Base-by-base conservation (phyloP, 2,888 invertebrate species). In the Acleris cristana region DNA sequence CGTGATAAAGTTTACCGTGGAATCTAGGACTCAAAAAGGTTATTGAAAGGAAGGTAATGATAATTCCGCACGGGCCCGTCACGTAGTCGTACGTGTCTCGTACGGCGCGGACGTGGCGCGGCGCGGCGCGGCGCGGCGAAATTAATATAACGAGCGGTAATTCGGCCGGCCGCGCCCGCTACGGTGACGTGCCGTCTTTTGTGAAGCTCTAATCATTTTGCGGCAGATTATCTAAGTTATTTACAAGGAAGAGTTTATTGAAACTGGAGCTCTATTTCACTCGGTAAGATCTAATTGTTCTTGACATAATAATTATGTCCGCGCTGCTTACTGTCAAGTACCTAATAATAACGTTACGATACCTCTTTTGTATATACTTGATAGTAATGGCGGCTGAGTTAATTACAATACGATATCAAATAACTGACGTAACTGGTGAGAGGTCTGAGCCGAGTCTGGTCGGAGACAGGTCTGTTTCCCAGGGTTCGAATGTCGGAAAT, bases 31-130 rank as follows among this genome's bases (percentile, higher is more conserved):
- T 65, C 65, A 61, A 60, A 61, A 58, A 18, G 44, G 21, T n/a
- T 60, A 55, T 65, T 61, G 65, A 65, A 65, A 65, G n/a, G 65
- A 55, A 19, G 21, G 55, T 65, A 65, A 65, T 60, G 60, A 65
- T 61, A 56, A 60, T 51, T 23, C 26, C 21, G 58, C 23, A n/a
- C 55, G 56, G 48, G 51, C 12, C 51, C 53, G 51, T 56, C 63
- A 55, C 56, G 63, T 55, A 45, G 30, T 14, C 49, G 63, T 14
- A 58, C 53, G 51, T 18, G 40, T 23, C 23, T 14, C 26, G 44
- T 21, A 45, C 40, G 54, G 51, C 18, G 49, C 18, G 8, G 40
- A 61, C 61, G 49, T 51, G 61, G n/a, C 45, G 30, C 45, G 40
- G 45, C 44, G 61, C 53, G 44, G 23, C 7, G 44, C 21, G 30